Evolutionary conservation across 2,113 vertebrate genomes (phyloP).

Genomic region (Rhinopomastus cyanomelas): DNA sequence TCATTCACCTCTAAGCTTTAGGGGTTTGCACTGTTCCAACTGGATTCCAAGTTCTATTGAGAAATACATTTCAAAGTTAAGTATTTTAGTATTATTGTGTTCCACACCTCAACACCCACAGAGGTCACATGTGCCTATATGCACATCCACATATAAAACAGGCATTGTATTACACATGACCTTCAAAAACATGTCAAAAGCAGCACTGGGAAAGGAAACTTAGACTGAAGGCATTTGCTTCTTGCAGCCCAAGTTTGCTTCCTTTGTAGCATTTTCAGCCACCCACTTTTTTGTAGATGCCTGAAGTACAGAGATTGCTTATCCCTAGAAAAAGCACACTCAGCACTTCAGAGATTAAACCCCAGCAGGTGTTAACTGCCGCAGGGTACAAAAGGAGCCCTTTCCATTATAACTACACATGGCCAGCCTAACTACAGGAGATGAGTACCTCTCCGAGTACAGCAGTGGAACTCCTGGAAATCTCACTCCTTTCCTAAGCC

Average conservation of each 20-base stretch:
- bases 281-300: not conserved
- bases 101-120: not conserved
- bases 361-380: not conserved
- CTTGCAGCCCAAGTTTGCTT: not conserved
- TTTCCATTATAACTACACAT: not conserved
- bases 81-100: not conserved
- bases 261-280: not conserved
- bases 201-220: not conserved
- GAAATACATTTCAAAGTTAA: not conserved
- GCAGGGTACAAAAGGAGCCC: not conserved
- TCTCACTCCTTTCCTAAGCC: not conserved
- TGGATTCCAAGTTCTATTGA: not conserved
- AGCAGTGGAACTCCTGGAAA: not conserved
- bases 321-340: not conserved
- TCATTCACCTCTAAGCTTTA: not conserved
- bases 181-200: not conserved
- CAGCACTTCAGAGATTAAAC: not conserved
- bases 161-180: not conserved
- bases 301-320: not conserved
- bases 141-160: not conserved
- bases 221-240: not conserved
- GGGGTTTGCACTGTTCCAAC: not conserved
- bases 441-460: not conserved
- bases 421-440: not conserved
- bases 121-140: not conserved